Conservation (phyloP, 2,797 vertebrate genomes). For the Prionace glauca region DNA sequence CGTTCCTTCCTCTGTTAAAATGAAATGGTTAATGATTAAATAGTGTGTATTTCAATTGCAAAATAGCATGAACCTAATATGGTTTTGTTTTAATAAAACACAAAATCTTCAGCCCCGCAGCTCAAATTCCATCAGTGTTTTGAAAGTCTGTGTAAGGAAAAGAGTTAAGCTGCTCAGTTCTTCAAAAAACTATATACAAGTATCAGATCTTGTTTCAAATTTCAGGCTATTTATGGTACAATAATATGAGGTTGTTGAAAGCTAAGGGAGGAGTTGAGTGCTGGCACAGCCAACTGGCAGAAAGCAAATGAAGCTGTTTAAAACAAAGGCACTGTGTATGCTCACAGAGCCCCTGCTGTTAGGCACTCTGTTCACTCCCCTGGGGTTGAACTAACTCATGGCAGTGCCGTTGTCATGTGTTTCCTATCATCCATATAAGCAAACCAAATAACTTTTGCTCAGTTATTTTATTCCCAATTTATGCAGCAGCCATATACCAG, state of each 20-base stretch:
- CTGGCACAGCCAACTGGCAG: neutral
- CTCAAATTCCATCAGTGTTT: neutral
- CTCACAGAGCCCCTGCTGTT: neutral
- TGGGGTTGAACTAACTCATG: neutral
- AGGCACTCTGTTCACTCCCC: neutral
- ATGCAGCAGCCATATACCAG: neutral
- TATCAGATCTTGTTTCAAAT: neutral
- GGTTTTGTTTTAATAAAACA: neutral
- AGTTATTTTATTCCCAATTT: neutral
- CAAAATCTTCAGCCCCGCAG: neutral
- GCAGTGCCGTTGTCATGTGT: neutral
- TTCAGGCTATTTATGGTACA: neutral
- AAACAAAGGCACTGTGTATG: constrained; percentile 1
- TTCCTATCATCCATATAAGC: neutral
- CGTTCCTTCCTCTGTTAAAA: neutral
- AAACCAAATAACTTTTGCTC: neutral
- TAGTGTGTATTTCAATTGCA: neutral
- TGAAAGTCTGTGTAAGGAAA: neutral
- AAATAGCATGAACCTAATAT: neutral
- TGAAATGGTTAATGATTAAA: neutral
- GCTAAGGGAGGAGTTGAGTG: neutral
- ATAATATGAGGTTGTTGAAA: constrained; percentile 11
- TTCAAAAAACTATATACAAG: neutral
- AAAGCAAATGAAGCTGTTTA: neutral
- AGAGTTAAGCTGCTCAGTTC: neutral